These are phyloP conservation scores for Desmophyllum pertusum DNA, from an alignment of 92 coral and sea anemone species.

Conservation along the genomic window DNA sequence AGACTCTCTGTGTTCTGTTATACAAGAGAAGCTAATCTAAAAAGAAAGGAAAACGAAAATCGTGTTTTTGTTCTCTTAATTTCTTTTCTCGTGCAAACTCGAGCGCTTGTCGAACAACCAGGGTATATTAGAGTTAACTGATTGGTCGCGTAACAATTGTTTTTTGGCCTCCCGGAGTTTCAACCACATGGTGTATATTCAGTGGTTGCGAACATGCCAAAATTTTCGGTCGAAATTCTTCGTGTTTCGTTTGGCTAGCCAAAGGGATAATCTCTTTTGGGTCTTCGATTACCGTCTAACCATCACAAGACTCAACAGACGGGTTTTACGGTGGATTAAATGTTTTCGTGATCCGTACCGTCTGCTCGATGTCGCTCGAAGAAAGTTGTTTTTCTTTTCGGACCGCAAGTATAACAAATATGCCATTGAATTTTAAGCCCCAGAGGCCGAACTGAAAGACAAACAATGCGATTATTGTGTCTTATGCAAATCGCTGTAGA, in stretches of 20 bases:
- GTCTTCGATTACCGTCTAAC: not conserved
- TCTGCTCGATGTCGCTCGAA: conserved; percentile 53
- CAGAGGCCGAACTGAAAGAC: conserved; percentile 44
- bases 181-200: conserved; percentile 30
- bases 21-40: not conserved
- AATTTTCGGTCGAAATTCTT: conserved; percentile 21
- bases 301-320: not conserved
- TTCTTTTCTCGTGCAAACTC: conserved; percentile 11
- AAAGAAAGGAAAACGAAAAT: not conserved
- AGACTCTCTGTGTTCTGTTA: not conserved
- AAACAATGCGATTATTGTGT: conserved; percentile 64
- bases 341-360: conserved; percentile 66
- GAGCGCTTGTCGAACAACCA: not conserved
- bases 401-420: conserved; percentile 79
- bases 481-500: conserved; percentile 46
- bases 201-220: not conserved
- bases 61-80: conserved; percentile 18
- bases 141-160: conserved; percentile 23
- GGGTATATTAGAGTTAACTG: conserved; percentile 9
- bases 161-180: conserved; percentile 22
- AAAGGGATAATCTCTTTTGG: not conserved
- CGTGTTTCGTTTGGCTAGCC: not conserved
- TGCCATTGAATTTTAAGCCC: conserved; percentile 60
- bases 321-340: conserved; percentile 10
- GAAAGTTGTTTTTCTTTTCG: conserved; percentile 67